phyloP scores from a whole-genome alignment of 1,140 invertebrate species.

The Theocolax elegans region DNA sequence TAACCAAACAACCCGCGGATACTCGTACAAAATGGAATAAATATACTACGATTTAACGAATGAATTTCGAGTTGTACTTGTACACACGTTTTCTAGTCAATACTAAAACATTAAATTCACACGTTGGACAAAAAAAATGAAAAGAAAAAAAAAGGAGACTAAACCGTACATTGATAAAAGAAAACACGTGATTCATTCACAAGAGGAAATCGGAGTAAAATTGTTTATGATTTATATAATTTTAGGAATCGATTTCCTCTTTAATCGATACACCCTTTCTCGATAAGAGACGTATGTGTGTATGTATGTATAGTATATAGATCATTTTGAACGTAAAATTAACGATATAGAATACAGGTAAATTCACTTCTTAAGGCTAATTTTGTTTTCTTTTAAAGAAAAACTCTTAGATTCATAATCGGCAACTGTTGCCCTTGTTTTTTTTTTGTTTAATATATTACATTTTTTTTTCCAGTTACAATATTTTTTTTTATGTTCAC shows the following conservation, averaged over 20 bases:
- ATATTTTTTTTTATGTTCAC: slow-evolving; percentile 26
- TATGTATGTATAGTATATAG: not conserved
- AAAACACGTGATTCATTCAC: not conserved
- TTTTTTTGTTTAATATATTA: slow-evolving; percentile 30
- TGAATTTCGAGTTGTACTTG: no score
- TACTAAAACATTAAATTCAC: slow-evolving; percentile 11
- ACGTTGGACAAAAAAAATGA: slow-evolving; percentile 1
- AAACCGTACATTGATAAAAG: slow-evolving; percentile 13
- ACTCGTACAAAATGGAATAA: no score
- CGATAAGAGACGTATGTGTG: not conserved
- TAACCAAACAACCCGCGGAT: no score
- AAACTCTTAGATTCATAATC: slow-evolving; percentile 23
- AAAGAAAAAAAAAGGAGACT: no score
- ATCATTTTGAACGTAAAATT: no score
- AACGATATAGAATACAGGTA: no score
- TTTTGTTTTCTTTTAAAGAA: slow-evolving; percentile 21
- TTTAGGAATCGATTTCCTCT: slow-evolving; percentile 14
- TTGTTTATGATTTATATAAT: slow-evolving; percentile 5
- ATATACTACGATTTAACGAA: no score
- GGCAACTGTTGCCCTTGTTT: no score
- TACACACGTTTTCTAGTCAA: slow-evolving; percentile 7
- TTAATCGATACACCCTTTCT: not conserved
- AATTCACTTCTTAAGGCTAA: slow-evolving; percentile 23
- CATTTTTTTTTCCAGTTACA: slow-evolving; percentile 29
- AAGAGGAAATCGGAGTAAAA: no score